Evolutionary conservation across 2,888 invertebrate species (phyloP), one percentile per base, ranked within the genome.

Genomic region (Chrysomela aeneicollis): DNA sequence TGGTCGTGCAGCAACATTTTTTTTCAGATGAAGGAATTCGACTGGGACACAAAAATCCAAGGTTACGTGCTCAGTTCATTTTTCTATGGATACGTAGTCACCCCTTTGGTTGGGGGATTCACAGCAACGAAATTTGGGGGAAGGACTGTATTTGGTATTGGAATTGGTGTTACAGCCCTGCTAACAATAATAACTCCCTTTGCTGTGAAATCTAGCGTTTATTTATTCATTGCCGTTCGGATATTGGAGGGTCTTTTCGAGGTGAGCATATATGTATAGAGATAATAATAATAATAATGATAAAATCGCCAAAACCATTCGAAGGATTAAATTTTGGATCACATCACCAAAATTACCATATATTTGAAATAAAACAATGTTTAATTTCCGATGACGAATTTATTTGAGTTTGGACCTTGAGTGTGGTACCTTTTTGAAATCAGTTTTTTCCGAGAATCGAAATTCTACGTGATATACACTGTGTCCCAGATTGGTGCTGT

Each of bases 71-170:
- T 95, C 55, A 93, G 93, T 76, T 92, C 94, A 0, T 95, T 95
- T 83, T 95, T 95, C 85, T 94, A 94, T 77, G 95, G 95, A 0
- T 95, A 95, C 82, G 87, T 95, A 61, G 81, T 92, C 63, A 95
- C 95, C 0, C 95, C 93, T 81, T 83, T 95, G 47, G 86, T 92
- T 0, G 95, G 94, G 0, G 95, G 95, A 53, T 93, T 91, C 87
- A 83, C 97, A 54, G 92, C 94, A 1, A 88, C 91, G 71, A 89
- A 88, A 80, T 88, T 94, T 79, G 97, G 97, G 71, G 97, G 95
- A 67, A 93, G 93, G 85, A 87, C 89, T 73, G 88, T 93, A 18
- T 92, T 91, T 79, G 93, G 92, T 21, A 82, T 89, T 67, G 94
- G 94, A 17, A 90, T 94, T 32, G 90, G 90, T 0, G 86, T 88